Evolutionary conservation across 2,888 invertebrate genomes (phyloP).

Genomic region (Linyphia triangularis): DNA sequence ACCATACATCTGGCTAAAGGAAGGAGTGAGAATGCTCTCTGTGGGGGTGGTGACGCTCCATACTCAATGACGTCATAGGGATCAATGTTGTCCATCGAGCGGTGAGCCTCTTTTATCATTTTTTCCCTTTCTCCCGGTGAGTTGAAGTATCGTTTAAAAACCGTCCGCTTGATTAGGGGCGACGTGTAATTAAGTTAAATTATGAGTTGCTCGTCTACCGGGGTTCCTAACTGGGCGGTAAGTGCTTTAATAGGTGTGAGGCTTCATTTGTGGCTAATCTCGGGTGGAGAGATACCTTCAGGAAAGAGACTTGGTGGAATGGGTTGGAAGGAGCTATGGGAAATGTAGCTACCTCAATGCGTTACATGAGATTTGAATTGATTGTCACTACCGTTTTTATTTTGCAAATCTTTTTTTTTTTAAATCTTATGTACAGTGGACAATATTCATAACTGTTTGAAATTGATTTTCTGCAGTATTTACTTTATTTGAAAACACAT

Average conservation of each 20-base stretch:
- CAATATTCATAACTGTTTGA: too few species aligned
- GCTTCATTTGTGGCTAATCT: not conserved
- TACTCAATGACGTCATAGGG: constrained; percentile 44
- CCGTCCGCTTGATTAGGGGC: constrained; percentile 41
- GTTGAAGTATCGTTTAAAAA: constrained; percentile 60
- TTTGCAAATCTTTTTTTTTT: too few species aligned
- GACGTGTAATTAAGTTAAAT: constrained; percentile 65
- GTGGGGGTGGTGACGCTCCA: constrained; percentile 26
- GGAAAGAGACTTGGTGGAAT: not conserved
- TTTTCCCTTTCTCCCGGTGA: not conserved
- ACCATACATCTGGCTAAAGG: constrained; percentile 1
- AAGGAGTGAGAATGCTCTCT: constrained; percentile 4
- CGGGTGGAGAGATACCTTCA: not conserved
- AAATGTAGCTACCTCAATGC: too few species aligned
- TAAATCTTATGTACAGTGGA: too few species aligned
- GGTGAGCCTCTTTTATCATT: constrained; percentile 19
- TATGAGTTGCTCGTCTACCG: constrained; percentile 36
- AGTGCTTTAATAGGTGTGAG: constrained; percentile 23
- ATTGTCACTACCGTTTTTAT: too few species aligned
- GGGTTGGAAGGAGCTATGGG: too few species aligned
- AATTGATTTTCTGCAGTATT: too few species aligned
- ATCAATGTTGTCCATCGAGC: constrained; percentile 55
- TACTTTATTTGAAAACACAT: too few species aligned
- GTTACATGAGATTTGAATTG: too few species aligned
- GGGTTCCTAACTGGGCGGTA: constrained; percentile 24